Base-by-base conservation (phyloP, 2,113 vertebrate genomes). In the Strix aluco region DNA sequence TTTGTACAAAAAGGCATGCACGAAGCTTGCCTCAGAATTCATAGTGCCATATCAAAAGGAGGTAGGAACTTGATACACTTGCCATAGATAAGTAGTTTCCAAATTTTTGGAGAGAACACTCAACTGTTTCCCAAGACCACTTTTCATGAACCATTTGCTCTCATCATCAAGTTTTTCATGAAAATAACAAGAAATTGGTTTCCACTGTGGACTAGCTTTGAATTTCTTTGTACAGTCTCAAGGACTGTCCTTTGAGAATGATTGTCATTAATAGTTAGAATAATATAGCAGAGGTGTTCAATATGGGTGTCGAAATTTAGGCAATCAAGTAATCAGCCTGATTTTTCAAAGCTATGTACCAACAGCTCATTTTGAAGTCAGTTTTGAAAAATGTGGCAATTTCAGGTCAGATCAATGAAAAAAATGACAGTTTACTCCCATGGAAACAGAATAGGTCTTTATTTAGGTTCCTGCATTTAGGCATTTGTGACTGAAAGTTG, bases 321-420 rank as follows among this genome's bases (percentile, higher is more conserved):
- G 65, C 72, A 90, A 88, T 83, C 82, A 65, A 81, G 54, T 72
- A 92, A 93, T 93, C 91, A 95, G 81, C 8, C 49, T 81, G 91
- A 89, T 86, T 92, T 96, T 95, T 84, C 65, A 78, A 84, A 36
- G n/a, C 46, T 90, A 40, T 13, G 23, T 59, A 69, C 9, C 3
- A 12, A 93, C 82, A 83, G 25, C 46, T 91, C 57, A 51, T 93
- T 95, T 71, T 84, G 55, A 90, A 92, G 58, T 72, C 55, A 57
- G 67, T 74, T 65, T 62, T 67, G 55, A 72, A 89, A 96, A 94
- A 66, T 9, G n/a, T 65, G 38, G 47, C 54, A 62, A 89, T 88
- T 89, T 75, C 30, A 52, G 49, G 72, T 72, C 49, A 71, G 34
- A 81, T 46, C 44, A 93, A 54, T 55, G 51, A 34, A 54, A 93